Base-by-base conservation (phyloP, 2,797 vertebrate genomes). In the Arctocebus calabarensis region DNA sequence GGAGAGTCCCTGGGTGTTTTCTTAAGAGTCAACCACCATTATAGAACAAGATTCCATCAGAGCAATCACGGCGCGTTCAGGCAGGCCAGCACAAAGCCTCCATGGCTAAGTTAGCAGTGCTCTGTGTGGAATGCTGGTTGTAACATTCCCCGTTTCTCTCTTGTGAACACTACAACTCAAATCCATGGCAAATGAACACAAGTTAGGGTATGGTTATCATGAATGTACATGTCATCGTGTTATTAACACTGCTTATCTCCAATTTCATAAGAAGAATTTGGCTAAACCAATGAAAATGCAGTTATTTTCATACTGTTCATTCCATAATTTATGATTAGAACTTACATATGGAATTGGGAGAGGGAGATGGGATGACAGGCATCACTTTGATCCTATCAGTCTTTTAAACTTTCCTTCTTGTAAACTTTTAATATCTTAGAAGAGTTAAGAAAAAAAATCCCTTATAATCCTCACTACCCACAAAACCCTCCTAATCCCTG, bases 281-380 rank as follows among this genome's bases (percentile, higher is more conserved):
- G 29, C 70, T 64, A 90, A 82, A 70, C 57, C 7, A 71, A 62
- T 93, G 79, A 62, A 66, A 88, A 48, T 48, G 57, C 17, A 85
- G 91, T 89, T 79, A 59, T 92, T 87, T 87, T 92, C 25, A 48
- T 40, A n/a, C 4, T 45, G 91, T 89, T 89, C 17, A n/a, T 78
- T 68, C 13, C 62, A n/a, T 66, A 61, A 43, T n/a, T 92, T 84
- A 52, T 90, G 17, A 92, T 17, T 55, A 84, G 52, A 61, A 32
- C 10, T n/a, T 68, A 27, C n/a, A 13, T 45, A 25, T 62, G 64
- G 20, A 7, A 75, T 43, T 9, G n/a, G 27, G 2, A 82, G 20
- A 57, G 43, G 4, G n/a, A 68, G 74, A 32, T 27, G 11, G 19
- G 17, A 66, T 45, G 27, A 62, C 9, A 34, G 22, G 4, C 17